Conservation (phyloP, 2,888 invertebrate genomes). For the Urechis unicinctus region DNA sequence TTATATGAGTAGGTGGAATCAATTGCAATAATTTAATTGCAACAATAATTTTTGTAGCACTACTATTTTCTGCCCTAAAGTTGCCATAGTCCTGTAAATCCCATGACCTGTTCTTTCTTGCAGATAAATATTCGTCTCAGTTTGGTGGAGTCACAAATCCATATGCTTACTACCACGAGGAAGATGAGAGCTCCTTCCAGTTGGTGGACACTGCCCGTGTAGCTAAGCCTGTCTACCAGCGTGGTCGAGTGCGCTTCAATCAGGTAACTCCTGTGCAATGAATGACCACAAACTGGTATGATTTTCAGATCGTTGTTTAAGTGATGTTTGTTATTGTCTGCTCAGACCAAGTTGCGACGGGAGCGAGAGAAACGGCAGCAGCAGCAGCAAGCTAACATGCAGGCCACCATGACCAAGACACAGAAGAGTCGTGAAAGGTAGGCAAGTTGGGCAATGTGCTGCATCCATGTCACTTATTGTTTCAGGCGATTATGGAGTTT, state of each 20-base stretch:
- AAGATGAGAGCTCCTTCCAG: slow-evolving; percentile 97
- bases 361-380: slow-evolving; percentile 59
- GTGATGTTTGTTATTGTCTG: not conserved
- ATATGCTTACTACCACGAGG: slow-evolving; percentile 97
- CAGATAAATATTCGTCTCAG: slow-evolving; percentile 48
- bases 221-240: slow-evolving; percentile 66
- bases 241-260: slow-evolving; percentile 62
- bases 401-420: slow-evolving; percentile 79
- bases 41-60: too few relatives aligned
- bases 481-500: too few relatives aligned
- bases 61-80: too few relatives aligned
- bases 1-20: slow-evolving; percentile 58
- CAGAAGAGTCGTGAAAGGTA: slow-evolving; percentile 61
- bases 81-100: not conserved
- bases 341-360: slow-evolving; percentile 62
- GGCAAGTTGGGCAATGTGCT: not conserved
- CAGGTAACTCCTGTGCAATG: too few relatives aligned
- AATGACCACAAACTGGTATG: too few relatives aligned
- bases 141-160: slow-evolving; percentile 67
- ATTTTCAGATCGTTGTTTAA: not conserved
- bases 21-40: not conserved
- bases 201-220: slow-evolving; percentile 80
- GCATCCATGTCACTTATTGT: too few relatives aligned
- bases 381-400: slow-evolving; percentile 58
- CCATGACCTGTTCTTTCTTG: slow-evolving; percentile 6